phyloP scores from a whole-genome alignment of 1,140 invertebrate genomes.

The Drosophila melanogaster region Release_6_plus_ISO1_MT NC_004354.4:2469501-2470000 shows the following conservation, averaged over 20 bases:
- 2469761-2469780: slow-evolving; percentile 54
- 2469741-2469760: slow-evolving; percentile 37
- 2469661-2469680: slow-evolving; percentile 8
- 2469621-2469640: slow-evolving; percentile 42
- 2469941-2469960: not conserved
- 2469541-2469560: slow-evolving; percentile 60
- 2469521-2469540: slow-evolving; percentile 41
- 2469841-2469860: not conserved
- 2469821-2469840: not conserved
- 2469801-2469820: slow-evolving; percentile 10
- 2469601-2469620: slow-evolving; percentile 18
- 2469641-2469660: slow-evolving; percentile 4
- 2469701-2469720: slow-evolving; percentile 48
- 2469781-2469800: slow-evolving; percentile 55
- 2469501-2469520: slow-evolving; percentile 25
- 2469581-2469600: not conserved
- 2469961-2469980: not conserved
- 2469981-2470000: not conserved
- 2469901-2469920: slow-evolving; percentile 17
- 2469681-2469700: slow-evolving; percentile 25
- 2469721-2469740: slow-evolving; percentile 13
- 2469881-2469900: not conserved
- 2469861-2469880: slow-evolving; percentile 11
- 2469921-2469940: slow-evolving; percentile 9
- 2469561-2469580: slow-evolving; percentile 57